phyloP scores from a whole-genome alignment of 2,797 vertebrate species.

The Rhinella marina region DNA sequence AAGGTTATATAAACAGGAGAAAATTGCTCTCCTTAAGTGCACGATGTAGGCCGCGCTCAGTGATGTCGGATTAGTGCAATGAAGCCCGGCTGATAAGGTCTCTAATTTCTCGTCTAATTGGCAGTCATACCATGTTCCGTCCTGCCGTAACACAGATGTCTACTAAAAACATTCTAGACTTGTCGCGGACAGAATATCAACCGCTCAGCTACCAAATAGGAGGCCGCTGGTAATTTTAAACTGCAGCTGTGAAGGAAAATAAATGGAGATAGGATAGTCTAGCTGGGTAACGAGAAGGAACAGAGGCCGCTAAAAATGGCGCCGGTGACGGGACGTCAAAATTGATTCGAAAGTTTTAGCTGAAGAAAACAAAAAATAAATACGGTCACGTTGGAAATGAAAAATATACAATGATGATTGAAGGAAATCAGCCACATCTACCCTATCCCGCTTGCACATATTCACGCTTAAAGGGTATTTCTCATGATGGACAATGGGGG shows the following conservation, averaged over 20 bases:
- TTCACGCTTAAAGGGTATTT: no score
- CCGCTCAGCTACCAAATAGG: constrained; percentile 10
- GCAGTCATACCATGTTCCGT: constrained; percentile 22
- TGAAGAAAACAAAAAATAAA: no score
- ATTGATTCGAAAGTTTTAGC: background rate
- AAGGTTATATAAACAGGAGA: constrained; percentile 52
- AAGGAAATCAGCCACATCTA: no score
- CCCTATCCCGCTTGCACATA: no score
- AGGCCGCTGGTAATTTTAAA: constrained; percentile 3
- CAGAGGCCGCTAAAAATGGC: background rate
- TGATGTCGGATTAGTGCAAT: constrained; percentile 48
- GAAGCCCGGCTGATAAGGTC: constrained; percentile 40
- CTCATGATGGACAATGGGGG: no score
- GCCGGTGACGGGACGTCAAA: background rate
- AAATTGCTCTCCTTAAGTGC: constrained; percentile 45
- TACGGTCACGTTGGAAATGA: no score
- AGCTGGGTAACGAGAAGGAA: background rate
- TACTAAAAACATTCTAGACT: constrained; percentile 13
- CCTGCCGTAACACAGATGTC: constrained; percentile 43
- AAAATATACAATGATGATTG: no score
- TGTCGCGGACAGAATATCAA: constrained; percentile 34
- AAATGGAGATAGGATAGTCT: constrained; percentile 10
- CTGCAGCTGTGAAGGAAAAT: constrained; percentile 16
- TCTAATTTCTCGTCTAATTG: constrained; percentile 54
- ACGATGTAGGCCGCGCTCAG: constrained; percentile 23